Percentiles rank a stretch among this genome's conserved stretches.
phyloP scores from a whole-genome alignment of 2,113 vertebrate genomes.

The Cochlearius cochlearius region DNA sequence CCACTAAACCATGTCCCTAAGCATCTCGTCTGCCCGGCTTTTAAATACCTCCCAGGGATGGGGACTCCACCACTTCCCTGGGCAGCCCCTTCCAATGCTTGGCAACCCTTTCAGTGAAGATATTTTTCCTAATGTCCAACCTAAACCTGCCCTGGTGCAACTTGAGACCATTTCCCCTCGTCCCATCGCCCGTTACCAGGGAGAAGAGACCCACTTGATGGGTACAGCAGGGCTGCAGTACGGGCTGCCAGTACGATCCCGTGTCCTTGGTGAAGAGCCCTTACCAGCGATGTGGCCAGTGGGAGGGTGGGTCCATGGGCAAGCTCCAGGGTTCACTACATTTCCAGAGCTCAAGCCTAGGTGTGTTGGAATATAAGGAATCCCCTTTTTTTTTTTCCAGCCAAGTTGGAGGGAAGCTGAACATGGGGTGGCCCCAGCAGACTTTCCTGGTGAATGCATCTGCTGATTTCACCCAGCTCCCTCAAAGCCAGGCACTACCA shows the following conservation, averaged over 20 bases:
- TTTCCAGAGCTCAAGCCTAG: neutral
- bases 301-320: neutral
- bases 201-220: no score
- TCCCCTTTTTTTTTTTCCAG: neutral
- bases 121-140: no score
- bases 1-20: no score
- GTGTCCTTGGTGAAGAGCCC: neutral
- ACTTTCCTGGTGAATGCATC: neutral
- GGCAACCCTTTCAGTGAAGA: no score
- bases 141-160: no score
- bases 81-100: no score
- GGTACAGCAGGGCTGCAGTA: neutral
- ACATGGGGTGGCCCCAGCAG: neutral
- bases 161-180: no score
- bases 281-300: fast-evolving
- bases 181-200: no score
- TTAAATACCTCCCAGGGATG: no score
- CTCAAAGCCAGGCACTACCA: neutral
- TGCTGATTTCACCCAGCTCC: neutral
- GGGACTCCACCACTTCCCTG: no score
- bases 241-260: neutral
- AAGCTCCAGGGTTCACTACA: neutral
- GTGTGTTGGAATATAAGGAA: neutral
- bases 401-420: neutral
- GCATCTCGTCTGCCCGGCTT: no score